A percentile compares a stretch with the other conserved stretches of the same genome.
These are phyloP conservation scores for Nothoprocta pentlandii DNA, from an alignment of 2,113 vertebrate genomes.

Conservation along the genomic window DNA sequence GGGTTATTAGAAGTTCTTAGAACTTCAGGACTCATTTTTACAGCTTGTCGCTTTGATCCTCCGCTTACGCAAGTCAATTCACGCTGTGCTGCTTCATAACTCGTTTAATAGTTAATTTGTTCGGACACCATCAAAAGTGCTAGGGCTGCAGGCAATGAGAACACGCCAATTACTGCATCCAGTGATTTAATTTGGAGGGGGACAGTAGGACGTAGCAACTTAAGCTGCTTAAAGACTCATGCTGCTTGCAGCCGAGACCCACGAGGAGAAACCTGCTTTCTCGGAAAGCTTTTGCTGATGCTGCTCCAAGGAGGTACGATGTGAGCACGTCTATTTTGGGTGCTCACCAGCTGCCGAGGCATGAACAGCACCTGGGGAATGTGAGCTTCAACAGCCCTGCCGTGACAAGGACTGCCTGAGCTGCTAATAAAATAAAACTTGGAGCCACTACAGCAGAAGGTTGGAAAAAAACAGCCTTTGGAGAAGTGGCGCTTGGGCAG, in stretches of 20 bases:
- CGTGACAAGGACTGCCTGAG: not conserved
- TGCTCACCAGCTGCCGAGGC: not conserved
- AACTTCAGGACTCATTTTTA: not conserved
- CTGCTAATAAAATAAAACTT: not conserved
- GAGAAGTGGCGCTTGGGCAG: not conserved
- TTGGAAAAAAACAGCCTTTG: not conserved
- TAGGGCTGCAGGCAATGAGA: not conserved
- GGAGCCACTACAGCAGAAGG: not conserved
- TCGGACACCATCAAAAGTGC: conserved; percentile 2
- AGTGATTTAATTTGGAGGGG: not conserved
- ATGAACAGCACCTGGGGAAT: not conserved
- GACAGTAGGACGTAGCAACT: not conserved
- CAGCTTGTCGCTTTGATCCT: conserved; percentile 6
- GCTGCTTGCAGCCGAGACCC: not conserved
- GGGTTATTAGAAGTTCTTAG: not conserved
- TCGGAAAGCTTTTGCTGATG: not conserved
- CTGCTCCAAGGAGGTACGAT: not conserved
- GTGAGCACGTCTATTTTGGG: not conserved
- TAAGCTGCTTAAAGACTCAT: not conserved
- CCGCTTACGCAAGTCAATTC: not conserved
- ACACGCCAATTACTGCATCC: not conserved
- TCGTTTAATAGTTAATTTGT: not conserved
- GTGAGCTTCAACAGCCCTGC: not conserved
- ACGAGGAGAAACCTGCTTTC: accelerated
- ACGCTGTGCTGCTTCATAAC: not conserved